Percentiles rank a stretch among this genome's conserved stretches.
Conservation (phyloP, 2,113 vertebrate genomes). For the Toxotes chatareus region DNA sequence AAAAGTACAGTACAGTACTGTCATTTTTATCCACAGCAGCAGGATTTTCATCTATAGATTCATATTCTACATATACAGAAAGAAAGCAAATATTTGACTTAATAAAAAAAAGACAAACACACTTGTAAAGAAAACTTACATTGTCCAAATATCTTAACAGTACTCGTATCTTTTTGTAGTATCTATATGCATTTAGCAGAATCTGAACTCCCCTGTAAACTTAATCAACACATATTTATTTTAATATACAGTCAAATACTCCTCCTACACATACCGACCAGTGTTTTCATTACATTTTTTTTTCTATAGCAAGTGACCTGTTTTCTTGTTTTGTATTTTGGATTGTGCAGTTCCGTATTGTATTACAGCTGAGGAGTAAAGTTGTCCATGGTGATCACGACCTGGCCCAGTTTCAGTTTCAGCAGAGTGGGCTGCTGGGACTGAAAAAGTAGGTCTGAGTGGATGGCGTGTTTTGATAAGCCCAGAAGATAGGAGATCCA, state of each 20-base stretch:
- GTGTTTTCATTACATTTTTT: too few relatives aligned
- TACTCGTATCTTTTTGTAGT: not conserved
- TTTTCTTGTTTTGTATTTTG: too few relatives aligned
- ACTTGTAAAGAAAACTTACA: too few relatives aligned
- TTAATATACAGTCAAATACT: too few relatives aligned
- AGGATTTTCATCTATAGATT: not conserved
- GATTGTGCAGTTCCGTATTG: too few relatives aligned
- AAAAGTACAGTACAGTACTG: not conserved
- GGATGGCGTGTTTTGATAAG: accelerated
- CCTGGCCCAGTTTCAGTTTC: not conserved
- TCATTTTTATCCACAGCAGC: not conserved
- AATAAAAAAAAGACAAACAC: not conserved
- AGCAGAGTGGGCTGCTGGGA: accelerated
- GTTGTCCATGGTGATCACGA: not conserved
- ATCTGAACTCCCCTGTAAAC: not conserved
- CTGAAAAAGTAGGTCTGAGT: not conserved
- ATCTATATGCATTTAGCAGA: not conserved
- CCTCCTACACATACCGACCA: too few relatives aligned
- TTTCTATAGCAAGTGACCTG: too few relatives aligned
- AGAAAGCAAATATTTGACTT: not conserved
- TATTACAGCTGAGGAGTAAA: too few relatives aligned
- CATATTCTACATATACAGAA: too few relatives aligned
- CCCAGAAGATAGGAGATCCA: accelerated
- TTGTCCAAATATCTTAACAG: not conserved
- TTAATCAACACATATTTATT: not conserved